Evolutionary conservation across 2,888 invertebrate species (phyloP).

Genomic region (Sarcophaga subvicina): DNA sequence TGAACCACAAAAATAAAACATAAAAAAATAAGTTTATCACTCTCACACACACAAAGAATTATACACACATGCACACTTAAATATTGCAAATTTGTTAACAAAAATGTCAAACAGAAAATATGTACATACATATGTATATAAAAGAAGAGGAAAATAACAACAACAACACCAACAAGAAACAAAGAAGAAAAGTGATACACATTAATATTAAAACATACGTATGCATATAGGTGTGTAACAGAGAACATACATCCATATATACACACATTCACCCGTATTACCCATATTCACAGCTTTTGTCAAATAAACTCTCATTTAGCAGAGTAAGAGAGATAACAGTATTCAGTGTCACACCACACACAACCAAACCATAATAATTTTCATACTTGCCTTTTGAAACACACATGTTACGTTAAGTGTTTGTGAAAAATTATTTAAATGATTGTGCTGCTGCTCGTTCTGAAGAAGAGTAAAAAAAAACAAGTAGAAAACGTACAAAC

Average conservation of each 20-base stretch:
- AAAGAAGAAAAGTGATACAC: slow-evolving; percentile 23
- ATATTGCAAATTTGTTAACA: slow-evolving; percentile 63
- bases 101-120: slow-evolving; percentile 62
- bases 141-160: slow-evolving; percentile 33
- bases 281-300: background rate
- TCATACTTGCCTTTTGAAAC: background rate
- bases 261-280: background rate
- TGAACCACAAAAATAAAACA: slow-evolving; percentile 7
- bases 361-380: background rate
- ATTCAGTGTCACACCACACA: background rate
- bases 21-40: slow-evolving; percentile 49
- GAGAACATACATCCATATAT: slow-evolving; percentile 7
- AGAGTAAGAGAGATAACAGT: slow-evolving; percentile 7
- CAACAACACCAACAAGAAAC: background rate
- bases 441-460: background rate
- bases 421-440: background rate
- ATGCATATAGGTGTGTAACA: background rate
- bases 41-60: slow-evolving; percentile 4
- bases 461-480: background rate
- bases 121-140: background rate
- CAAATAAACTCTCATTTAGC: slow-evolving; percentile 4
- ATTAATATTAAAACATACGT: background rate
- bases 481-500: background rate
- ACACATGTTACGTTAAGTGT: background rate
- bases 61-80: background rate